Evolutionary conservation across 1,140 invertebrate genomes (phyloP), one percentile per base, ranked within the genome.

Genomic region (Drosophila albomicans): DNA sequence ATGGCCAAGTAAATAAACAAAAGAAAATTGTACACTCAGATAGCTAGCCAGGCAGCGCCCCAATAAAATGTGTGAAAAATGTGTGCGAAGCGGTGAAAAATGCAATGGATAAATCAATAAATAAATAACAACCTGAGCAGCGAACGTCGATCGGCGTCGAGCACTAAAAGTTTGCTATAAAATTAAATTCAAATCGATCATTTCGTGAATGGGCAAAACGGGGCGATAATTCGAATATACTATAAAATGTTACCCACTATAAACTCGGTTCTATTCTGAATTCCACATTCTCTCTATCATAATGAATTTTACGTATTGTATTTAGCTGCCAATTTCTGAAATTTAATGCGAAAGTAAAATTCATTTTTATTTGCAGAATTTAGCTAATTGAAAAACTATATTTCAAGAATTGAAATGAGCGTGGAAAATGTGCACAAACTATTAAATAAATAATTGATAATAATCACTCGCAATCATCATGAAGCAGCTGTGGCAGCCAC

Each of bases 1-100:
- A 90, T 88, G 81, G 85, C 78, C 86, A 89, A 88, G 85, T 88
- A 88, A 88, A 88, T 88, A 88, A 88, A 88, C 85, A 88, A 88
- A 89, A 71, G 70, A 75, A 80, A 63, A 81, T 85, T 85, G 88
- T 81, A 88, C 79, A 87, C 82, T 76, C 78, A 85, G 56, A 63
- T 1, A 38, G 35, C 35, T 38, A 38, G 35, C 35, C 35, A 10
- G 70, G 15, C 78, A 75, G 68, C 74, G 75, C 57, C 57, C 68
- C 79, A 88, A 88, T 88, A 79, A 88, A 88, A 88, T 88, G 85
- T 89, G 85, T 88, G 81, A 88, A 89, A 88, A 85, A 88, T 89
- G 78, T 78, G 81, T 54, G 64, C 30, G 62, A 66, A 64, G 52
- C 41, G 10, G 66, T 79, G 85, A 64, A 65, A 81, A 88, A 85